Evolutionary conservation across 2,113 vertebrate species (phyloP), one percentile per base, ranked within the genome.

Genomic region (Nesogale talazaci): DNA sequence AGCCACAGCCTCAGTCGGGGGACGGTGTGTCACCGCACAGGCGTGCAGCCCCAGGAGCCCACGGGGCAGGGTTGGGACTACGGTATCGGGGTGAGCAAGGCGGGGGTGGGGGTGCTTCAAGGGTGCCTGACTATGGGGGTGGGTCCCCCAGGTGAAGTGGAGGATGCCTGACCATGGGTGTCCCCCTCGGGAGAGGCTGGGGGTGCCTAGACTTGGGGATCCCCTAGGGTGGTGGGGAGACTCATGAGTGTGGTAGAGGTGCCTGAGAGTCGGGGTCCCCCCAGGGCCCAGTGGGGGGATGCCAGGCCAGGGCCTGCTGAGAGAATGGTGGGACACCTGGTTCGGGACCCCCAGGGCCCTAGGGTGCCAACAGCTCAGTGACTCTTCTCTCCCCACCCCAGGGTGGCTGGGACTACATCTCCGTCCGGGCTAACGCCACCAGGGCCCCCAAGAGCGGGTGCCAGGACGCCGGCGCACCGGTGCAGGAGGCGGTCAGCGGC

Each of bases 351-450:
- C 34, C 0, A 0, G 16, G 75, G 14, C 17, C 67, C 2, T 12
- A 52, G 46, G 10, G 14, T 17, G n/a, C 34, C 67, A n/a, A 70
- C 31, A 17, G 67, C 67, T n/a, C 70, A 22, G 34, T 36, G 70
- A 72, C n/a, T 36, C 20, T 52, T 52, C 46, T 11, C 15, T 92
- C 91, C 29, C 69, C 29, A 92, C 94, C 46, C 6, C 86, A 99
- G 99, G 99, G 99, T 4, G 99, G 99, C 42, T 99, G 99, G 99
- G 99, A 99, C 88, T 98, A 99, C 95, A 96, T 99, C 89, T 99
- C 98, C 12, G 95, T 99, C 77, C 98, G 99, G 95, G 99, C 98
- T 89, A 99, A 99, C 84, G 97, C 98, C 6, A 97, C 98, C 63
- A 98, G 99, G 91, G 97, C 97, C 2, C 88, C 97, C 0, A 97